Base-by-base conservation (phyloP, 2,888 invertebrate species). In the Cybosia mesomella region DNA sequence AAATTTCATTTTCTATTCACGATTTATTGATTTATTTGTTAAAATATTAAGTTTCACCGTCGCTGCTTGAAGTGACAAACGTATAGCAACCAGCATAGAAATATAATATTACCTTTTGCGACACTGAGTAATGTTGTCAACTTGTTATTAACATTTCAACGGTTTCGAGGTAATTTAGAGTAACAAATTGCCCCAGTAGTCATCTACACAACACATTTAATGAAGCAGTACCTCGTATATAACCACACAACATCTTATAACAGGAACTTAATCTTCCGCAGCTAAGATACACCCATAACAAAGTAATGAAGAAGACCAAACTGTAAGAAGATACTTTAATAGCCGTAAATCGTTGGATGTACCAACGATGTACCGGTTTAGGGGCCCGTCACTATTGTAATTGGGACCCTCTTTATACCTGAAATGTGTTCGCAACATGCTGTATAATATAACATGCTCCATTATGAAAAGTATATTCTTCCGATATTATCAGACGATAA, bases 361-460 rank as follows among this genome's bases (percentile, higher is more conserved):
- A 57, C 58, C n/a, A n/a, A n/a, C n/a, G n/a, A 58, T 67, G 10
- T 67, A 64, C 18, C 55, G 64, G 58, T 64, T 59, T 59, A 39
- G 65, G 36, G 34, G 24, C 68, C 58, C 43, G 64, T 59, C 64
- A 59, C 53, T 59, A 67, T 72, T 75, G 63, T 69, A 69, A 69
- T 74, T 66, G 66, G n/a, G 71, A 79, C 76, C 77, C 76, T 76
- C 71, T 77, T 77, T 66, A 62, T 54, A 70, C 64, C 54, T 66
- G 68, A 77, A 79, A 77, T 77, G 67, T 72, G 72, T 64, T 69
- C 68, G 66, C 55, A 68, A 53, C 75, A n/a, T 58, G 63, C 36
- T 54, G 67, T 74, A 68, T 69, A n/a, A n/a, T n/a, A 70, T 59
- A 70, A 60, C 59, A 8, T 7, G 49, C 55, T 65, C 70, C n/a